Percentiles rank a stretch among this genome's conserved stretches.
phyloP scores from a whole-genome alignment of 2,797 vertebrate genomes.

The Intellagama lesueurii region DNA sequence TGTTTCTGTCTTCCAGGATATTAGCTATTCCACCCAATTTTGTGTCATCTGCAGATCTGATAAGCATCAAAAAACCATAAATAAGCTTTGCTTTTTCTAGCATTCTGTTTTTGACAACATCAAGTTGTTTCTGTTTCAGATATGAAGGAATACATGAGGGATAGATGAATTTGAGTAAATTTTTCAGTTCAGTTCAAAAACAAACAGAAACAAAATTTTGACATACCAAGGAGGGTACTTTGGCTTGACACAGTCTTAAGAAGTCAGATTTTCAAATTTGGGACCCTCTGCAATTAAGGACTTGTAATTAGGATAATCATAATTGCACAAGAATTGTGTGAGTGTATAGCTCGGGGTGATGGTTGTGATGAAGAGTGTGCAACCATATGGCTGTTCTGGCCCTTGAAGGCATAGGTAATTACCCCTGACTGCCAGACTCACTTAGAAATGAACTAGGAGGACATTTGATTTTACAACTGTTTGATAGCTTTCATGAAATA shows the following conservation, averaged over 20 bases:
- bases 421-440: slow-evolving; percentile 36
- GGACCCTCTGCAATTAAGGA: slow-evolving; percentile 18
- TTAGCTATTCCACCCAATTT: no score
- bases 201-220: background rate
- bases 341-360: background rate
- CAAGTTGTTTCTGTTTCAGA: background rate
- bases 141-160: background rate
- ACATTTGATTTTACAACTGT: slow-evolving; percentile 61
- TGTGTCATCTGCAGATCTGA: no score
- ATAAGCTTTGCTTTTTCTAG: background rate
- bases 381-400: slow-evolving; percentile 14
- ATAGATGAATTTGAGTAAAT: background rate
- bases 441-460: slow-evolving; percentile 54
- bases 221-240: no score
- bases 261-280: slow-evolving; percentile 1
- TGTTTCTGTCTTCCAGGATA: no score
- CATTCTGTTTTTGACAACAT: background rate
- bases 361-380: slow-evolving; percentile 16
- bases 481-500: slow-evolving; percentile 66
- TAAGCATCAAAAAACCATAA: no score
- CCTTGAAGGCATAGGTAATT: slow-evolving; percentile 54
- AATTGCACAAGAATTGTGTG: background rate
- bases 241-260: background rate
- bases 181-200: background rate
- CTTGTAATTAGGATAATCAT: background rate